Evolutionary conservation across 2,888 invertebrate genomes (phyloP).

Genomic region (Lasiommata megera): DNA sequence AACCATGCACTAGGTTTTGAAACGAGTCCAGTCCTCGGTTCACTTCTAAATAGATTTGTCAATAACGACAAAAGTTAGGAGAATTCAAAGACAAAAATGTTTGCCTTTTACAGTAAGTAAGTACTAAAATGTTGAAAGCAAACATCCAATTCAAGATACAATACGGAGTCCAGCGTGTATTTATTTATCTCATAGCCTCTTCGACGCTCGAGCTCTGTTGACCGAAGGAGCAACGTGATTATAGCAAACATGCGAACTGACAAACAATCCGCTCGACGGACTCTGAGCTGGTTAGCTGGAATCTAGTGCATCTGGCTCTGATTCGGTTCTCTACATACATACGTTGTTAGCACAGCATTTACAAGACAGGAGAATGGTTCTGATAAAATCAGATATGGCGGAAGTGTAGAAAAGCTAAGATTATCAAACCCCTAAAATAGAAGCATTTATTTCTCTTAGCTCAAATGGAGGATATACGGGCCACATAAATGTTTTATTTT

Average conservation of each 20-base stretch:
- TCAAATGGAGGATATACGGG: too few relatives aligned
- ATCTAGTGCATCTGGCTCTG: background rate
- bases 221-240: conserved; percentile 16
- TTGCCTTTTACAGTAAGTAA: background rate
- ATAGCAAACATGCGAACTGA: conserved; percentile 17
- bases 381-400: too few relatives aligned
- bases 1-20: too few relatives aligned
- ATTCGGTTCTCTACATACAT: background rate
- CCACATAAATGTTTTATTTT: too few relatives aligned
- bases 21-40: too few relatives aligned
- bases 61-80: too few relatives aligned
- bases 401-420: too few relatives aligned
- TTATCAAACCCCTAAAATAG: too few relatives aligned
- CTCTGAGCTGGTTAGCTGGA: background rate
- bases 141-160: background rate
- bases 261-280: conserved; percentile 10
- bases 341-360: too few relatives aligned
- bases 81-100: background rate
- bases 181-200: conserved; percentile 12
- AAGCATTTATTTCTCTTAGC: too few relatives aligned
- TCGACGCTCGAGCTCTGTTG: conserved; percentile 14
- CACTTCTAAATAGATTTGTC: too few relatives aligned
- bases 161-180: background rate
- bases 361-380: too few relatives aligned
- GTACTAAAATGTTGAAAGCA: background rate